These are phyloP conservation scores for Monomorium pharaonis DNA, from an alignment of 1,140 invertebrate genomes.

Conservation along the genomic window DNA sequence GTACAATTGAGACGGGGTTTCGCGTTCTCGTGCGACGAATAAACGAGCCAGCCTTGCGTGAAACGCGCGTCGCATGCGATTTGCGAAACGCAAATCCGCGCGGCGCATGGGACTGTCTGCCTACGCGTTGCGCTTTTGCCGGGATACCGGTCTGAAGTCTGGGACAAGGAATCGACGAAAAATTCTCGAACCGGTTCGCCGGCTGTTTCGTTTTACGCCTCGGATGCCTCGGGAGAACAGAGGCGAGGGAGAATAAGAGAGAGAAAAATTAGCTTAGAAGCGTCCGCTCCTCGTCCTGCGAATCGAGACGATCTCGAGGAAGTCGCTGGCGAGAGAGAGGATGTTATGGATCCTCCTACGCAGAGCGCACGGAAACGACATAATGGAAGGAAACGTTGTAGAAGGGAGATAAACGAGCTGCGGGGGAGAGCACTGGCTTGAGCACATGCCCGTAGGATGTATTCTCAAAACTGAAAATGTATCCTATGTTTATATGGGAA, in stretches of 20 bases:
- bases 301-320: conserved; percentile 29
- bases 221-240: conserved; percentile 9
- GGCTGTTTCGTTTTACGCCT: conserved; percentile 54
- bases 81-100: conserved; percentile 34
- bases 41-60: conserved; percentile 29
- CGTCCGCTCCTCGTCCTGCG: not conserved
- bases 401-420: conserved; percentile 55
- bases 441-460: not conserved
- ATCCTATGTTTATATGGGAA: conserved; percentile 56
- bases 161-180: conserved; percentile 65
- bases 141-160: conserved; percentile 70
- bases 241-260: not conserved
- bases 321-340: conserved; percentile 14
- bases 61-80: conserved; percentile 33
- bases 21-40: conserved; percentile 3
- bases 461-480: conserved; percentile 60
- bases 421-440: not conserved
- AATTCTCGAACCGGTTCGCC: conserved; percentile 72
- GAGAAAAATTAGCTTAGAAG: conserved; percentile 21
- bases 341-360: conserved; percentile 63
- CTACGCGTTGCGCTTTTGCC: conserved; percentile 58
- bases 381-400: conserved; percentile 59
- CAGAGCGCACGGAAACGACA: conserved; percentile 52
- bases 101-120: conserved; percentile 26
- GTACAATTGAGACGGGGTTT: conserved; percentile 14